These are phyloP conservation scores for Metopia argyrocephala DNA, from an alignment of 2,888 invertebrate species.

Conservation along the genomic window DNA sequence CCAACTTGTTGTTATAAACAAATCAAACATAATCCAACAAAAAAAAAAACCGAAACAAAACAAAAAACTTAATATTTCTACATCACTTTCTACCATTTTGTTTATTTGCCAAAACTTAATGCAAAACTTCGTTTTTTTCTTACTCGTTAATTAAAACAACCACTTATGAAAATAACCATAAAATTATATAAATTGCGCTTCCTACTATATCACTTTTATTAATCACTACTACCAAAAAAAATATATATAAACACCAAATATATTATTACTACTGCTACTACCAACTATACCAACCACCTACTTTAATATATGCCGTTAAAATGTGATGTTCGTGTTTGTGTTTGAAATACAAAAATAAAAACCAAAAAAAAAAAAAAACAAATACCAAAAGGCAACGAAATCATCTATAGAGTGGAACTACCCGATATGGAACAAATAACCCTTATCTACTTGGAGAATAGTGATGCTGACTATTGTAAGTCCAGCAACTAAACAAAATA, in stretches of 20 bases:
- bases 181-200: constrained; percentile 62
- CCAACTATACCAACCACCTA: constrained; percentile 37
- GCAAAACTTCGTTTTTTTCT: constrained; percentile 46
- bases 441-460: constrained; percentile 95
- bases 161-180: constrained; percentile 58
- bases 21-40: constrained; percentile 51
- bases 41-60: too few relatives aligned
- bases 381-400: constrained; percentile 87
- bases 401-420: constrained; percentile 95
- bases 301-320: constrained; percentile 24
- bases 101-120: constrained; percentile 52
- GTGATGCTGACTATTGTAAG: constrained; percentile 80
- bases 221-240: constrained; percentile 49
- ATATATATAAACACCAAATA: constrained; percentile 51
- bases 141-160: constrained; percentile 48
- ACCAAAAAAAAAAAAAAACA: constrained; percentile 58
- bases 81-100: constrained; percentile 37
- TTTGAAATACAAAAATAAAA: too few relatives aligned
- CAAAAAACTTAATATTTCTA: constrained; percentile 41
- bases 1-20: constrained; percentile 54
- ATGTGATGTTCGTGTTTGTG: constrained; percentile 44
- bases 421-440: constrained; percentile 96
- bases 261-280: constrained; percentile 44
- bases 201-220: constrained; percentile 55
- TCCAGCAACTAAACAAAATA: constrained; percentile 76